Conservation (phyloP, 2,113 vertebrate species). For the Notiomystis cincta region DNA sequence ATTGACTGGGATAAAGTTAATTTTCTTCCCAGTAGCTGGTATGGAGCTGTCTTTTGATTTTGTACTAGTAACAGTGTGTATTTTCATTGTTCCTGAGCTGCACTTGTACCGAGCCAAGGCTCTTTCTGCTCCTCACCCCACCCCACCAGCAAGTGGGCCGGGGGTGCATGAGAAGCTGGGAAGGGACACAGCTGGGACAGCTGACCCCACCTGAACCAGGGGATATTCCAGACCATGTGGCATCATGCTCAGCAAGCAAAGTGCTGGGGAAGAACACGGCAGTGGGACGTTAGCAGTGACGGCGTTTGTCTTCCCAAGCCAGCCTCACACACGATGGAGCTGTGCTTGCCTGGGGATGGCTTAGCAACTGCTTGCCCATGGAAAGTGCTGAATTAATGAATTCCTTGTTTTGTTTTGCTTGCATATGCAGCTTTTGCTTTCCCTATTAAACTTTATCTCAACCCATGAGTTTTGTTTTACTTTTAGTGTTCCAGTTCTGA, state of each 20-base stretch:
- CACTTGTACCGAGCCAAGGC: neutral
- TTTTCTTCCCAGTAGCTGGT: neutral
- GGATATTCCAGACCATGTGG: neutral
- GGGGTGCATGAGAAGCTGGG: fast-evolving
- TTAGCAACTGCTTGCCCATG: neutral
- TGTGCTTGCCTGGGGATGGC: neutral
- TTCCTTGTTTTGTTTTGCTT: neutral
- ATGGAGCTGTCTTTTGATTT: neutral
- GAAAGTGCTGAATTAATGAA: neutral
- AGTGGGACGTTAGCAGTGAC: neutral
- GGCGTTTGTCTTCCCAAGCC: neutral
- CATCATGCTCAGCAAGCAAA: neutral
- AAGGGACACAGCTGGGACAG: neutral
- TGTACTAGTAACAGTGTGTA: neutral
- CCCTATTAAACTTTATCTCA: neutral
- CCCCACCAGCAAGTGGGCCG: no score
- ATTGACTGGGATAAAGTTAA: neutral
- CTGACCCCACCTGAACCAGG: neutral
- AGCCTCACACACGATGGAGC: fast-evolving
- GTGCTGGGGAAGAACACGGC: neutral
- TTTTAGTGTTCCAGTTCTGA: neutral
- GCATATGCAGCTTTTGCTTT: neutral
- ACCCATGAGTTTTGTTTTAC: fast-evolving
- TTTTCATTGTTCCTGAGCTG: neutral
- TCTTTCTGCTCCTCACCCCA: neutral